Evolutionary conservation across 2,113 vertebrate species (phyloP), one percentile per base, ranked within the genome.

Genomic region (Alligator mississippiensis): DNA sequence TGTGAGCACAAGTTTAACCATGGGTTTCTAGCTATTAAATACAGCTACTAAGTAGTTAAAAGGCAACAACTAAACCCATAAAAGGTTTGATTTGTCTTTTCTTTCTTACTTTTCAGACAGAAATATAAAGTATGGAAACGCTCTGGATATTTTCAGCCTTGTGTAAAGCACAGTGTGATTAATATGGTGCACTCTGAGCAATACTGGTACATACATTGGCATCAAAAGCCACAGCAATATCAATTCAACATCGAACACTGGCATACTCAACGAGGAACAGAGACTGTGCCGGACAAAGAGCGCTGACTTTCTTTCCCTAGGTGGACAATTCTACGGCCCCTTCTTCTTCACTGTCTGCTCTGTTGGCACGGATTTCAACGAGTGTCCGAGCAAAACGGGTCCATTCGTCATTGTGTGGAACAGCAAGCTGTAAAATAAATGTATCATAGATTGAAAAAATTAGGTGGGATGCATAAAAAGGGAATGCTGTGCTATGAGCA

Each of bases 341-440:
- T 92, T 99, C 99, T 93, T 99, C 99, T 78, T 99, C 99, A 0
- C 98, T 98, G 76, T 99, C 99, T 0, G 98, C 99, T 38, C 98
- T 97, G 98, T 99, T 99, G 28, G 99, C 99, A 0, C 99, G 99
- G 68, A 99, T 99, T 96, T 99, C 99, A 97, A 99, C 98, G 90
- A 99, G 97, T 9, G 99, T 99, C 25, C 98, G 98, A 78, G 99
- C 99, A 6, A 99, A 99, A 70, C 98, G 98, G 0, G 98, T 98
- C 99, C 99, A 99, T 85, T 99, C 99, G 0, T 99, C 99, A 0
- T 96, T 98, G 97, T 99, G 99, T 1, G 99, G 98, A 34, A 98
- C 97, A 0, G 99, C 99, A 87, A 99, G 98, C 99, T 99, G 97
- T 62, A 79, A 94, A 92, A 94, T 77, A 95, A 89, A 95, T 11